These are phyloP conservation scores for Jacana jacana DNA, from an alignment of 2,113 vertebrate species.

Conservation along the genomic window DNA sequence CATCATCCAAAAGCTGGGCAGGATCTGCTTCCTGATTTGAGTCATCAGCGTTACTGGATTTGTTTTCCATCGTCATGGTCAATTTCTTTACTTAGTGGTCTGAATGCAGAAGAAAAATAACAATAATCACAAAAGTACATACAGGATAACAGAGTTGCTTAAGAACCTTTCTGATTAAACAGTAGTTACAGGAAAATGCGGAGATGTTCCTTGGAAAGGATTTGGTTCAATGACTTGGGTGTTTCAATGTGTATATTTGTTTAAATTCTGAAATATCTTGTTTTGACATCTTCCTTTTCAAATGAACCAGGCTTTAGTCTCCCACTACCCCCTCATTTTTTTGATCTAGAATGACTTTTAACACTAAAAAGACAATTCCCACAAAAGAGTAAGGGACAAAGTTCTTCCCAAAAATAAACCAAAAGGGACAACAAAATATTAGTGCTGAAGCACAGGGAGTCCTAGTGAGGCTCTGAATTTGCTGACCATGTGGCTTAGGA, in stretches of 20 bases:
- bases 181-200: not conserved
- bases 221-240: not conserved
- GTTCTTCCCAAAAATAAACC: not conserved
- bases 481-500: not conserved
- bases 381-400: not conserved
- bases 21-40: conserved; percentile 15
- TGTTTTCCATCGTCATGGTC: not conserved
- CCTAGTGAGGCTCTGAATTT: not conserved
- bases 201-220: not conserved
- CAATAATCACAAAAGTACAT: not conserved
- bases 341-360: not conserved
- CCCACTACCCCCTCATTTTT: rapidly evolving
- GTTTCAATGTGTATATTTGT: not conserved
- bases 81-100: not conserved
- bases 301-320: not conserved
- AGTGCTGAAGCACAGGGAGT: not conserved
- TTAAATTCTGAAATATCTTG: not conserved
- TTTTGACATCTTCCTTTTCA: not conserved
- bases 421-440: not conserved
- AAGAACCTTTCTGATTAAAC: not conserved
- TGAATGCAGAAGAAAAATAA: not conserved
- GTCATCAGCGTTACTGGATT: not conserved
- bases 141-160: not conserved
- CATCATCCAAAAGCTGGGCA: not conserved
- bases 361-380: not conserved